phyloP scores from a whole-genome alignment of 2,888 invertebrate genomes.

The Watsonalla binaria region DNA sequence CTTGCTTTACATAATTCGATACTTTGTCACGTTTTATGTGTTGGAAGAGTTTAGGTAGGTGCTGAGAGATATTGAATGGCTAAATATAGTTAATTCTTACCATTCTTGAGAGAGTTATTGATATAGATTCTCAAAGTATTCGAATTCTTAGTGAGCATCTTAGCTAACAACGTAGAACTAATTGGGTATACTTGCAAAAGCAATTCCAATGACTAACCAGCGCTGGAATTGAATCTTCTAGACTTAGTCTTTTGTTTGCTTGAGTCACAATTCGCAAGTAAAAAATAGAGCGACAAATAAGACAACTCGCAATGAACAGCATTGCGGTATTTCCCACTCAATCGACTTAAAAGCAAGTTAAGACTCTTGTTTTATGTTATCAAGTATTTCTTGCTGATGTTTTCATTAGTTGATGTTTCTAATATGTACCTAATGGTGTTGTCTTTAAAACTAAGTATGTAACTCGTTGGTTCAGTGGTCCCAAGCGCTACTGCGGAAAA shows the following conservation, averaged over 20 bases:
- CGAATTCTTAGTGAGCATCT: not conserved
- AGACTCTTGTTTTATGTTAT: not conserved
- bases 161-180: not conserved
- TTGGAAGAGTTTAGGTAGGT: no score
- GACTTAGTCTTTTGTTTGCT: not conserved
- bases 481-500: no score
- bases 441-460: not conserved
- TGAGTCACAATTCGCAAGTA: not conserved
- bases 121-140: not conserved
- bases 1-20: no score
- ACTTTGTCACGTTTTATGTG: no score
- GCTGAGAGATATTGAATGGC: no score
- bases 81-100: no score
- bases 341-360: not conserved
- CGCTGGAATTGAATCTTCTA: constrained; percentile 1
- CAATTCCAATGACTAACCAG: constrained; percentile 1
- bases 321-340: constrained; percentile 1
- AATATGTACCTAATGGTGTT: no score
- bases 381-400: not conserved
- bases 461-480: no score
- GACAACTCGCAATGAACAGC: not conserved
- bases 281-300: constrained; percentile 2
- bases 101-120: no score
- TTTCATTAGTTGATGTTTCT: not conserved
- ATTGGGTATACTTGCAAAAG: not conserved